Conservation (phyloP, 2,888 invertebrate species). For the Chalcosyrphus nemorum region DNA sequence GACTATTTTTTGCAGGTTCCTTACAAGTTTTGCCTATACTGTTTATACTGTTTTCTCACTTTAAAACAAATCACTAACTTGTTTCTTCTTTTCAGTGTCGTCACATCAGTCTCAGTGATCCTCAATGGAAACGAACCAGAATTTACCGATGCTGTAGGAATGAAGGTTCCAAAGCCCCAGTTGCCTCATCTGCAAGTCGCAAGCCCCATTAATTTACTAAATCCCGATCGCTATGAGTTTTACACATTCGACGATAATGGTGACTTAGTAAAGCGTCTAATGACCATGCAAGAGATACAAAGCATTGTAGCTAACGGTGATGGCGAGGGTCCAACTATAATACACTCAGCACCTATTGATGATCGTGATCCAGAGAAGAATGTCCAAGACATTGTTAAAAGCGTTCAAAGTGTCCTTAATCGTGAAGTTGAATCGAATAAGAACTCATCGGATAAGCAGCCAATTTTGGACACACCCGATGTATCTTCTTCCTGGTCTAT, state of each 20-base stretch:
- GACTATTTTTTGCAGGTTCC: no score
- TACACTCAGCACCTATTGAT: slow-evolving; percentile 78
- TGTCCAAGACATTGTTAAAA: slow-evolving; percentile 91
- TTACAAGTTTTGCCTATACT: no score
- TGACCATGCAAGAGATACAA: slow-evolving; percentile 93
- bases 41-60: no score
- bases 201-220: slow-evolving; percentile 90
- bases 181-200: slow-evolving; percentile 85
- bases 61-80: no score
- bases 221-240: slow-evolving; percentile 93
- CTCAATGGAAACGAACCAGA: slow-evolving; percentile 85
- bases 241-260: slow-evolving; percentile 93
- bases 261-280: slow-evolving; percentile 90
- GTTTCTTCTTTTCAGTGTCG: slow-evolving; percentile 82
- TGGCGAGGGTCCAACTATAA: slow-evolving; percentile 84
- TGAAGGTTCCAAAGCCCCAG: slow-evolving; percentile 86
- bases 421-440: slow-evolving; percentile 86
- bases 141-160: slow-evolving; percentile 87
- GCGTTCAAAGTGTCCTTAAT: slow-evolving; percentile 92
- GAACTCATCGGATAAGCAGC: slow-evolving; percentile 82
- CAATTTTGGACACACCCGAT: slow-evolving; percentile 87
- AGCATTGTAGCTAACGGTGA: slow-evolving; percentile 92
- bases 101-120: slow-evolving; percentile 86
- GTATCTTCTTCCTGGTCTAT: slow-evolving; percentile 91
- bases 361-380: slow-evolving; percentile 85